Percentiles rank a stretch among this genome's conserved stretches.
These are phyloP conservation scores for Triplophysa bombifrons DNA, from an alignment of 2,797 vertebrate genomes.

Conservation along the genomic window DNA sequence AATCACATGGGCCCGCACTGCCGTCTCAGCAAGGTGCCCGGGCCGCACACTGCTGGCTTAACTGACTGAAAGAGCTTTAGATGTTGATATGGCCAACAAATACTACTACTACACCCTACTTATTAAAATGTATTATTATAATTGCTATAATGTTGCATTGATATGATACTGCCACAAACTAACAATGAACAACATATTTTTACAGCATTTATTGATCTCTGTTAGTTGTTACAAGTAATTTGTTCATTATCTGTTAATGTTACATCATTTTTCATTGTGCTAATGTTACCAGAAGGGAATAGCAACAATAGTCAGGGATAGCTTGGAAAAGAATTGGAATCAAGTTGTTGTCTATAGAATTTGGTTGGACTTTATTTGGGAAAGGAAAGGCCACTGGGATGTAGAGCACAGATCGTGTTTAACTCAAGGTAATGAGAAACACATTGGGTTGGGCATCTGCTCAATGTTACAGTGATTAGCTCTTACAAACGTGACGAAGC, in stretches of 20 bases:
- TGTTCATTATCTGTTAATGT: too few species aligned
- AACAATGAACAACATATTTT: too few species aligned
- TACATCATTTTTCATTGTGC: too few species aligned
- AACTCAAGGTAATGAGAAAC: conserved; percentile 34
- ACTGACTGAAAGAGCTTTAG: conserved; percentile 49
- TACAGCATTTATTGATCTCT: too few species aligned
- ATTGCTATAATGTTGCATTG: not conserved
- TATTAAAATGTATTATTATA: conserved; percentile 7
- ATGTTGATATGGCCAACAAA: conserved; percentile 24
- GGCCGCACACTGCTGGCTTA: conserved; percentile 56
- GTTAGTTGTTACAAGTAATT: too few species aligned
- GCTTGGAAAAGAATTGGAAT: not conserved
- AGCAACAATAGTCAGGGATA: not conserved
- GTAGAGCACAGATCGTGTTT: conserved; percentile 18
- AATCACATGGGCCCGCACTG: conserved; percentile 62
- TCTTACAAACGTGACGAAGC: conserved; percentile 62
- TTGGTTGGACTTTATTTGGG: conserved; percentile 18
- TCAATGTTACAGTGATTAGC: conserved; percentile 63
- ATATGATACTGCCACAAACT: too few species aligned
- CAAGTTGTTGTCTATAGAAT: not conserved
- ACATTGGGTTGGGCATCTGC: conserved; percentile 43
- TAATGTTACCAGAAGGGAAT: too few species aligned
- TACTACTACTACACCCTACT: too few species aligned
- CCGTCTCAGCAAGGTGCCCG: conserved; percentile 68
- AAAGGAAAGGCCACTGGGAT: conserved; percentile 22